Evolutionary conservation across 2,888 invertebrate species (phyloP).

Genomic region (Diogma glabrata): DNA sequence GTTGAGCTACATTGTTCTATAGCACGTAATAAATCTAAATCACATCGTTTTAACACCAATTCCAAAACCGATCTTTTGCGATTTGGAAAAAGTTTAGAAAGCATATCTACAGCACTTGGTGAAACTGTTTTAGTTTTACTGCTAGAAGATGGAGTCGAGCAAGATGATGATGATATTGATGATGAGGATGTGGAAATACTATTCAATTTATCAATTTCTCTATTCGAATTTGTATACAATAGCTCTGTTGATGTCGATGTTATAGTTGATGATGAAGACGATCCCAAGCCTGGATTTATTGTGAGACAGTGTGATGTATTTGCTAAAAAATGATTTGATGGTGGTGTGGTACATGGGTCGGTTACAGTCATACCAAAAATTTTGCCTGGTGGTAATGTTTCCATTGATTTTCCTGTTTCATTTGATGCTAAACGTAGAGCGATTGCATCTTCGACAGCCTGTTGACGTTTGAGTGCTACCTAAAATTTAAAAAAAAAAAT

Average conservation of each 20-base stretch:
- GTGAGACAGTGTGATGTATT: neutral
- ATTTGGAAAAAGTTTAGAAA: slow-evolving; percentile 80
- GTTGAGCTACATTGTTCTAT: slow-evolving; percentile 30
- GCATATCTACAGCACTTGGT: slow-evolving; percentile 68
- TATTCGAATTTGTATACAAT: neutral
- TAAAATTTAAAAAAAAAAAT: slow-evolving; percentile 28
- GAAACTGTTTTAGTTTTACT: slow-evolving; percentile 38
- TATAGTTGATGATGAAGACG: slow-evolving; percentile 14
- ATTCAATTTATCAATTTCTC: neutral
- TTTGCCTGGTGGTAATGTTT: slow-evolving; percentile 74
- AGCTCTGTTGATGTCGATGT: slow-evolving; percentile 3
- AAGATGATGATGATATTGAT: slow-evolving; percentile 13
- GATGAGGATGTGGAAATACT: slow-evolving; percentile 17
- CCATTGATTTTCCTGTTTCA: slow-evolving; percentile 59
- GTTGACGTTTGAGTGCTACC: slow-evolving; percentile 92
- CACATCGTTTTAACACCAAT: slow-evolving; percentile 82
- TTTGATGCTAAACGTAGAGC: slow-evolving; percentile 84
- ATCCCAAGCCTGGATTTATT: slow-evolving; percentile 13
- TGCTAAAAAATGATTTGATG: slow-evolving; percentile 24
- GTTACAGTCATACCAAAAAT: slow-evolving; percentile 83
- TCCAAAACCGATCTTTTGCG: slow-evolving; percentile 81
- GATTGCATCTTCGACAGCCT: slow-evolving; percentile 94
- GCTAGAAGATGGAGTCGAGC: slow-evolving; percentile 22
- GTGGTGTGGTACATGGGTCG: slow-evolving; percentile 50
- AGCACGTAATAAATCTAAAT: slow-evolving; percentile 69